phyloP scores from a whole-genome alignment of 1,140 invertebrate species.

The Zophobas atratus region DNA sequence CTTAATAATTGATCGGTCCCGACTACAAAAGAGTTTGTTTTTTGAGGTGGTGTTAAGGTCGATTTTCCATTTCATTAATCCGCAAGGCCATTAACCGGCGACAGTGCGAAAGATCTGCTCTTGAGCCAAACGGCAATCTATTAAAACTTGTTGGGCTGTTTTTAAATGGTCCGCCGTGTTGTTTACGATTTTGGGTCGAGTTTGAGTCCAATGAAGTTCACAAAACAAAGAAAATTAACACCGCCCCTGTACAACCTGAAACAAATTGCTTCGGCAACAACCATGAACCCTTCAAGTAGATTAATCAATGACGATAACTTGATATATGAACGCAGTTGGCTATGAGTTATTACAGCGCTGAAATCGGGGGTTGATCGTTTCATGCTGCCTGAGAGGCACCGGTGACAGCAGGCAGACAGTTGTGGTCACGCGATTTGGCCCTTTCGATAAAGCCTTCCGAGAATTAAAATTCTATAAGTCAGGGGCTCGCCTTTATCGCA shows the following conservation, averaged over 20 bases:
- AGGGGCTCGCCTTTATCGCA: constrained; percentile 20
- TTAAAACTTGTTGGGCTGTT: constrained; percentile 46
- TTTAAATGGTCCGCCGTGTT: constrained; percentile 11
- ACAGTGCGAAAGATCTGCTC: constrained; percentile 38
- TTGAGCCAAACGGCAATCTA: constrained; percentile 42
- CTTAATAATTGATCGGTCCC: too few relatives aligned
- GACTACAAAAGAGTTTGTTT: background rate
- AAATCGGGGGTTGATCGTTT: constrained; percentile 29
- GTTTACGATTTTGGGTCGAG: constrained; percentile 16
- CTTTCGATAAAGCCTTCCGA: constrained; percentile 11
- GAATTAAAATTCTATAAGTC: constrained; percentile 38
- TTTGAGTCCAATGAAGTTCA: constrained; percentile 25
- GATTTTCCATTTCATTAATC: constrained; percentile 28
- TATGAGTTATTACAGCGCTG: constrained; percentile 49
- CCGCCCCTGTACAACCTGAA: constrained; percentile 19
- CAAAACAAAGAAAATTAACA: constrained; percentile 42
- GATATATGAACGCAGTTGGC: constrained; percentile 51
- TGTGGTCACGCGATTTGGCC: constrained; percentile 44
- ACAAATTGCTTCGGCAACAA: constrained; percentile 47
- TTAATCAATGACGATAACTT: constrained; percentile 54
- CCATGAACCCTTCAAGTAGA: constrained; percentile 47
- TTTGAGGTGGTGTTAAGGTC: constrained; percentile 9
- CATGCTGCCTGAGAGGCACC: constrained; percentile 43
- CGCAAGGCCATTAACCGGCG: constrained; percentile 37
- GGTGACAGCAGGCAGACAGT: constrained; percentile 49